Evolutionary conservation across 2,888 invertebrate species (phyloP).

Genomic region (Drosophila melanosoma): DNA sequence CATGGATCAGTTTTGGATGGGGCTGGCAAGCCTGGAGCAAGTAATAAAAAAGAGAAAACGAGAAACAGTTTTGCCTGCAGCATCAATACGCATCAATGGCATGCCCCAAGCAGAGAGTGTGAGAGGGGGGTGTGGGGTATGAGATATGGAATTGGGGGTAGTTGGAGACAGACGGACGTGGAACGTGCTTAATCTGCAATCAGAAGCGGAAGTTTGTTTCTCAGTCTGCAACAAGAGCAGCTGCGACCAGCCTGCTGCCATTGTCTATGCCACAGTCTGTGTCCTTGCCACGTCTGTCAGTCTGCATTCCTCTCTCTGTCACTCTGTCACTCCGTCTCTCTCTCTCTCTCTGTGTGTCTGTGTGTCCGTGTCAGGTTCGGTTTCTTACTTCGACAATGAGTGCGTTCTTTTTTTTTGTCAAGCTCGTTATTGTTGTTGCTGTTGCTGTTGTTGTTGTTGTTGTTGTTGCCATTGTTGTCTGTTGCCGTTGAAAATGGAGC

Average conservation of each 20-base stretch:
- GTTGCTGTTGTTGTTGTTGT: conserved; percentile 6
- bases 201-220: conserved; percentile 76
- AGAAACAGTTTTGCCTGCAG: conserved; percentile 59
- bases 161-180: conserved; percentile 46
- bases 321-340: conserved; percentile 20
- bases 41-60: conserved; percentile 35
- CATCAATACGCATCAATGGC: conserved; percentile 77
- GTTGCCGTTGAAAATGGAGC: conserved; percentile 50
- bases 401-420: conserved; percentile 51
- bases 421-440: conserved; percentile 21
- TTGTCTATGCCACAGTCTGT: conserved; percentile 41
- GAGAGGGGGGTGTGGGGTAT: too few relatives aligned
- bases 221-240: conserved; percentile 39
- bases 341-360: conserved; percentile 20
- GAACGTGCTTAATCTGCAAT: conserved; percentile 82
- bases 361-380: conserved; percentile 46
- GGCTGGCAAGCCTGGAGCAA: conserved; percentile 65
- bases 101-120: conserved; percentile 1
- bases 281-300: conserved; percentile 10
- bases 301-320: conserved; percentile 10
- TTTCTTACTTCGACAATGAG: conserved; percentile 62
- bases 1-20: conserved; percentile 44
- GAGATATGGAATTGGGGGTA: background rate
- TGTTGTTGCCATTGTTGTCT: conserved; percentile 20
- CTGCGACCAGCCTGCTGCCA: conserved; percentile 30